Conservation (phyloP, 2,113 vertebrate genomes). For the Hemiprocne comata region DNA sequence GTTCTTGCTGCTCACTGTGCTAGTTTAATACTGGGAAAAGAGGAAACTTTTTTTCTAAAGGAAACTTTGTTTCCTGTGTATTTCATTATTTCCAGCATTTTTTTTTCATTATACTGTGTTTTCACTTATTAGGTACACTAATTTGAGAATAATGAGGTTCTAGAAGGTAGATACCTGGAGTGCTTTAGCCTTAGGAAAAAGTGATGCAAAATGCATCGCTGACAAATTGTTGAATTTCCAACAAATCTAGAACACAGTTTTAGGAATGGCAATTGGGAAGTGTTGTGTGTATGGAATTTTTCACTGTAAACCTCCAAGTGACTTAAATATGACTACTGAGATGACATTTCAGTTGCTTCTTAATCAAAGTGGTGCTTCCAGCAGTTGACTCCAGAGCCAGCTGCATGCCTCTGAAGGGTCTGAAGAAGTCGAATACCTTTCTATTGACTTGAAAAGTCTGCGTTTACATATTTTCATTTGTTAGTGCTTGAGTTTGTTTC, state of each 20-base stretch:
- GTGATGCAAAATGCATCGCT: neutral
- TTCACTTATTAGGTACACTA: neutral
- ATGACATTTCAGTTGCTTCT: neutral
- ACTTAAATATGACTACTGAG: neutral
- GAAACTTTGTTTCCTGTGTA: no score
- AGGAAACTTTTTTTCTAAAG: no score
- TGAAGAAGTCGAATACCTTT: constrained; percentile 44
- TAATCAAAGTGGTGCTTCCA: neutral
- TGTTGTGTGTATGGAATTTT: neutral
- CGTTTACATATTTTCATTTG: constrained; percentile 69
- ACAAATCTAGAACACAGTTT: neutral
- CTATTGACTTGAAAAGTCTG: constrained; percentile 54
- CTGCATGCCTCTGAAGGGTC: neutral
- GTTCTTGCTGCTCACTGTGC: neutral
- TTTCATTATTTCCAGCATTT: neutral
- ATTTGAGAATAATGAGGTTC: neutral
- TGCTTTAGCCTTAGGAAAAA: neutral
- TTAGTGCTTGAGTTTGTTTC: constrained; percentile 73
- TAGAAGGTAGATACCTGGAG: neutral
- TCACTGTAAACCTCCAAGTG: neutral
- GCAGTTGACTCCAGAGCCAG: neutral
- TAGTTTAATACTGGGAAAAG: neutral
- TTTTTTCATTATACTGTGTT: neutral
- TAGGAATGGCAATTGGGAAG: neutral
- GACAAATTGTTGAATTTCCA: neutral